These are phyloP conservation scores for Phrynosoma platyrhinos DNA, from an alignment of 2,113 vertebrate species.

Conservation along the genomic window DNA sequence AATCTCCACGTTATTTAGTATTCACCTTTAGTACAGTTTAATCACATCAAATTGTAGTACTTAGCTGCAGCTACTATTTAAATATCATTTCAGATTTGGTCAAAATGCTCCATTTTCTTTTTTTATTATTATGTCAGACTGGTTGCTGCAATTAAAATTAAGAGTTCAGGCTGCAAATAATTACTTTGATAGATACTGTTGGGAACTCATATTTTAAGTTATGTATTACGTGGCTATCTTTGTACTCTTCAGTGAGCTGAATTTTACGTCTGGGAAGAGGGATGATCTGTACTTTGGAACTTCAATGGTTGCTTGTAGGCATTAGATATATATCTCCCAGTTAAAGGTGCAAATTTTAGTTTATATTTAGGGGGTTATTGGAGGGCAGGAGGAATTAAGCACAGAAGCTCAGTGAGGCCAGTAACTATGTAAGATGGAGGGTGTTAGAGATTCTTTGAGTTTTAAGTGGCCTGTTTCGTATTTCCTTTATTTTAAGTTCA, in stretches of 20 bases:
- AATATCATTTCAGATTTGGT: neutral
- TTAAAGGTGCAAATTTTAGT: neutral
- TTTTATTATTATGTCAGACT: neutral
- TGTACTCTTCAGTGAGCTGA: neutral
- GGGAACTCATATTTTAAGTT: conserved; percentile 1
- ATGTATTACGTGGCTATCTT: fast-evolving
- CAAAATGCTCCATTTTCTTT: neutral
- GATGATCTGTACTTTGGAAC: neutral
- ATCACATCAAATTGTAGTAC: neutral
- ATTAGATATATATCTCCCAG: neutral
- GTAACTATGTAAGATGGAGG: neutral
- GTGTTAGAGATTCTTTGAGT: neutral
- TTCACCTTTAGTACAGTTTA: neutral
- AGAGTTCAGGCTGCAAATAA: conserved; percentile 35
- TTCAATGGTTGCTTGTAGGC: neutral
- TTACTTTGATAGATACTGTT: neutral
- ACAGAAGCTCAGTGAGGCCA: neutral
- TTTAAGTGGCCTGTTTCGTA: conserved; percentile 11
- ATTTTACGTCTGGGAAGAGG: neutral
- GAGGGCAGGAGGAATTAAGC: neutral
- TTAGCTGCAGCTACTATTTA: conserved; percentile 19
- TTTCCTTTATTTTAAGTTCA: conserved; percentile 24
- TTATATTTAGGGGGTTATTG: conserved; percentile 7
- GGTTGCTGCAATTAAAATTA: neutral
- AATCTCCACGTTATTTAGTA: neutral